Percentiles rank a stretch among this genome's conserved stretches.
phyloP scores from a whole-genome alignment of 2,797 vertebrate species.

The Hipposideros larvatus region DNA sequence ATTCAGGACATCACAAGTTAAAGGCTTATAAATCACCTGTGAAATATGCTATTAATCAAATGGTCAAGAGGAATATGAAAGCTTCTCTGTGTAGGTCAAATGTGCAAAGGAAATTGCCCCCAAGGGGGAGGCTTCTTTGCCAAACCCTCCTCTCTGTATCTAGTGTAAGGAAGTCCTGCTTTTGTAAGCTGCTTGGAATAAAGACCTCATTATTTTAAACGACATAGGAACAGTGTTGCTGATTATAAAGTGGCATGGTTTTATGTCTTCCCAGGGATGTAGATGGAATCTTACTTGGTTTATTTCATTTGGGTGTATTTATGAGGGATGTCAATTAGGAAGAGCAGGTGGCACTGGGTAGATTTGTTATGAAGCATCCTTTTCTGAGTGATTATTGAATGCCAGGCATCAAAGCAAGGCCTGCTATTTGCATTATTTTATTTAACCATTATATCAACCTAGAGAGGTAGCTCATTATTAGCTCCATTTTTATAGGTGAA shows the following conservation, averaged over 20 bases:
- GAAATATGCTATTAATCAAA: slow-evolving; percentile 48
- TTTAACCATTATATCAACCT: slow-evolving; percentile 27
- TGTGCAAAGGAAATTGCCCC: slow-evolving; percentile 40
- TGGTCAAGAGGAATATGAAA: neutral
- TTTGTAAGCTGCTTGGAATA: slow-evolving; percentile 42
- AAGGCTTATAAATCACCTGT: slow-evolving; percentile 42
- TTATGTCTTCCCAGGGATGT: slow-evolving; percentile 37
- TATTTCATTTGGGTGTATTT: slow-evolving; percentile 67
- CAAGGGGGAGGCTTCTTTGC: slow-evolving; percentile 30
- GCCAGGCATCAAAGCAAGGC: slow-evolving; percentile 35
- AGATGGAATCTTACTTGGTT: slow-evolving; percentile 50
- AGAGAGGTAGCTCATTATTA: slow-evolving; percentile 3
- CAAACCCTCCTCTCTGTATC: neutral
- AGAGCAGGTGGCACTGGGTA: slow-evolving; percentile 48
- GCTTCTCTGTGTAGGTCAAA: slow-evolving; percentile 30
- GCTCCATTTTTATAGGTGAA: slow-evolving; percentile 21
- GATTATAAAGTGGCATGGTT: slow-evolving; percentile 47
- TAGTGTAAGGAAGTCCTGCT: slow-evolving; percentile 13
- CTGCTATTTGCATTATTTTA: slow-evolving; percentile 38
- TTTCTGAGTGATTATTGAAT: slow-evolving; percentile 35
- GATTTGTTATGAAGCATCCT: slow-evolving; percentile 55
- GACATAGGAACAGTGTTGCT: neutral
- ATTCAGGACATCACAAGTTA: slow-evolving; percentile 34
- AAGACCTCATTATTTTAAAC: slow-evolving; percentile 46
- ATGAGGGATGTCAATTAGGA: slow-evolving; percentile 61